Percentiles rank a stretch among this genome's conserved stretches.
phyloP scores from a whole-genome alignment of 23 tunicate genomes.

The Trididemnum clinides region DNA sequence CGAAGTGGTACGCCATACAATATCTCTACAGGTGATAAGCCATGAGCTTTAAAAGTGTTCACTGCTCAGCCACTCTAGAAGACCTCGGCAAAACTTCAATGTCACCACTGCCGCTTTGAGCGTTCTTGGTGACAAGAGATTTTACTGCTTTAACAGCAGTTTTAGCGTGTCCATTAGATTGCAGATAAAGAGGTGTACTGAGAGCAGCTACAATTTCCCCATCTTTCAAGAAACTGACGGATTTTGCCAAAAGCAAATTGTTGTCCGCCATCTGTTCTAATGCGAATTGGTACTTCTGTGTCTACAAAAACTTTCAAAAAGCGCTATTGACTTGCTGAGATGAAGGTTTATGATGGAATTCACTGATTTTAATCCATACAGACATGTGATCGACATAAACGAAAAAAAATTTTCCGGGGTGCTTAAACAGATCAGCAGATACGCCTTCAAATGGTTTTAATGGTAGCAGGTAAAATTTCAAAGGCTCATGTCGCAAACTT shows the following conservation, averaged over 20 bases:
- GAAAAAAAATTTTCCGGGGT: neutral
- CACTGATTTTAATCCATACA: neutral
- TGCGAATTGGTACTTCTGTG: neutral
- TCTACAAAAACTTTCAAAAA: neutral
- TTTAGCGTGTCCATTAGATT: no score
- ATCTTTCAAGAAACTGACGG: neutral
- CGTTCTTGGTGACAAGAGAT: no score
- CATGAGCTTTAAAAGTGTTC: no score
- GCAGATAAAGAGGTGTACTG: no score
- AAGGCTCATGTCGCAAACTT: neutral
- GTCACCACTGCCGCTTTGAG: no score
- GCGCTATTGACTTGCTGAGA: neutral
- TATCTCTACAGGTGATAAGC: no score
- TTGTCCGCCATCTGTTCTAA: neutral
- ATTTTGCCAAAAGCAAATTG: neutral
- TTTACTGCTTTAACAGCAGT: no score
- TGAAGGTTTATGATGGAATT: neutral
- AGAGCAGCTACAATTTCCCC: neutral
- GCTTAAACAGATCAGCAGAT: neutral
- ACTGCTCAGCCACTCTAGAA: no score
- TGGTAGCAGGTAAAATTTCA: neutral
- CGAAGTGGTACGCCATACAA: no score
- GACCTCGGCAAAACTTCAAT: no score
- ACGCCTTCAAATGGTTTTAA: neutral
- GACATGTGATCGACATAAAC: neutral